Percentiles rank a stretch among this genome's conserved stretches.
Conservation (phyloP, 2,888 invertebrate species). For the Ceriagrion tenellum region DNA sequence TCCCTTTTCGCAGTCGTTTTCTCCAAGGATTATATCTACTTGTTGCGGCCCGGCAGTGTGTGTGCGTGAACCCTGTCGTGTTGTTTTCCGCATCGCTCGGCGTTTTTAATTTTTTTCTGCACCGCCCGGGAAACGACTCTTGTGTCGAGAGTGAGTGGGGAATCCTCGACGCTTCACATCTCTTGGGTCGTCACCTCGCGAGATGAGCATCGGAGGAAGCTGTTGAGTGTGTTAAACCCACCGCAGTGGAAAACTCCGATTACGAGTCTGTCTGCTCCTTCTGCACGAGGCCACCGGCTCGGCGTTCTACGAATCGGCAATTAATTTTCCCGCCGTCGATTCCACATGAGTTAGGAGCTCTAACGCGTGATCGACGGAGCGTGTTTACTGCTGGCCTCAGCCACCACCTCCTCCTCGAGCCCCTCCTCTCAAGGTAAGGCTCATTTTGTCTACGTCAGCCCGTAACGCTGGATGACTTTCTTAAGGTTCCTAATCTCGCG, state of each 20-base stretch:
- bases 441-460: not conserved
- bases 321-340: not conserved
- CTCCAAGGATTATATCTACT: not conserved
- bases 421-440: not conserved
- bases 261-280: too few relatives aligned
- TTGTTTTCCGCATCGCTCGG: not conserved
- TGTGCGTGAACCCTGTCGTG: not conserved
- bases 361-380: not conserved
- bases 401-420: too few relatives aligned
- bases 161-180: not conserved
- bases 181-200: not conserved
- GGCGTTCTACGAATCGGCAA: not conserved
- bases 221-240: not conserved
- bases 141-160: not conserved
- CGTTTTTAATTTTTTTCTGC: not conserved
- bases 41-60: not conserved
- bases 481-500: not conserved
- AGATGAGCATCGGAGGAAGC: not conserved
- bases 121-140: not conserved
- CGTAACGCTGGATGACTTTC: not conserved
- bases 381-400: not conserved
- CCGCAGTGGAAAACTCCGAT: not conserved
- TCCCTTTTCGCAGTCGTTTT: not conserved
- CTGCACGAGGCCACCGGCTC: not conserved
- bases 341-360: not conserved